These are phyloP conservation scores for Sapayoa aenigma DNA, from an alignment of 2,113 vertebrate genomes.

Conservation along the genomic window DNA sequence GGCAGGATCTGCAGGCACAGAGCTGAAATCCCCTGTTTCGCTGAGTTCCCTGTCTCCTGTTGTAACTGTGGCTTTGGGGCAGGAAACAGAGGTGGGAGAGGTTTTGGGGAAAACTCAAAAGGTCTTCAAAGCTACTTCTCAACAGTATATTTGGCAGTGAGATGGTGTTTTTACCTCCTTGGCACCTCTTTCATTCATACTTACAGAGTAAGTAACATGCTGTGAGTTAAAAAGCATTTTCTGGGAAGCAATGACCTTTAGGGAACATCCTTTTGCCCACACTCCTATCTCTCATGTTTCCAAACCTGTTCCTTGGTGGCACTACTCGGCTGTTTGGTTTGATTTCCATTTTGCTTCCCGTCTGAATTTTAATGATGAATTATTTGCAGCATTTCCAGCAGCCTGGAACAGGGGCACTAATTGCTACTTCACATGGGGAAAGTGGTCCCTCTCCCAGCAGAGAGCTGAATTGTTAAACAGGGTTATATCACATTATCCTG, in stretches of 20 bases:
- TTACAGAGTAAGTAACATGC: neutral
- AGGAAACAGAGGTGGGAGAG: neutral
- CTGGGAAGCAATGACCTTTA: neutral
- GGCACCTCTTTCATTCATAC: neutral
- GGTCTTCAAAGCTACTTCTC: neutral
- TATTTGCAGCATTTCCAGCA: neutral
- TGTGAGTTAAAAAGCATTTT: neutral
- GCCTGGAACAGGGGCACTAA: neutral
- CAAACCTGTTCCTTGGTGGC: neutral
- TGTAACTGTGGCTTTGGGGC: neutral
- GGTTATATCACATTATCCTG: neutral
- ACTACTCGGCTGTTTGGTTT: neutral
- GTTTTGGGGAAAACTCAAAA: neutral
- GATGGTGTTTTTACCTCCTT: neutral
- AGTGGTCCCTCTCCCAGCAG: neutral
- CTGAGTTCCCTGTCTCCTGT: neutral
- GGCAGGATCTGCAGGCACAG: neutral
- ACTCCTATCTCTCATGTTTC: neutral
- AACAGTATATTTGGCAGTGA: rapidly evolving
- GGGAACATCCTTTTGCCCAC: neutral
- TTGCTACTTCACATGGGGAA: neutral
- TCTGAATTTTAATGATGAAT: neutral
- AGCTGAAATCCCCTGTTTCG: neutral
- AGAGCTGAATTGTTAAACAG: neutral
- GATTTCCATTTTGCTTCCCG: neutral